phyloP scores from a whole-genome alignment of 1,140 invertebrate species.

The Microplitis demolitor region DNA sequence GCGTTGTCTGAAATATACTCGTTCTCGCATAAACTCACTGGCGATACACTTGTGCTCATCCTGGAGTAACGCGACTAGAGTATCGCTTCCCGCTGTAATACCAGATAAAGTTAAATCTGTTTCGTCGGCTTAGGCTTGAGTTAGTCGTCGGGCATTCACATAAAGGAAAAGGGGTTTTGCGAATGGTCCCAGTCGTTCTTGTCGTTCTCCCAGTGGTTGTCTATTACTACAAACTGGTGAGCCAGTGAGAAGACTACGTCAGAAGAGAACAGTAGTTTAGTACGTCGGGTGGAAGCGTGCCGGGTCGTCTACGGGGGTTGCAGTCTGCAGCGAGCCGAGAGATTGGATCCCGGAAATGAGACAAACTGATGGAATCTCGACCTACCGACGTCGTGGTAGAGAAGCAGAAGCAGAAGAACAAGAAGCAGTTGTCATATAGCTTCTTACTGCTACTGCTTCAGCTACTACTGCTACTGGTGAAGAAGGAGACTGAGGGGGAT shows the following conservation, averaged over 20 bases:
- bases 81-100: slow-evolving; percentile 16
- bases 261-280: slow-evolving; percentile 33
- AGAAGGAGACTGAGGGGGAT: slow-evolving; percentile 24
- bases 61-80: slow-evolving; percentile 16
- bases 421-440: slow-evolving; percentile 3
- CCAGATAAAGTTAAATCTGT: slow-evolving; percentile 41
- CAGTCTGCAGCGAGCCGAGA: slow-evolving; percentile 41
- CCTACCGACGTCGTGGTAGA: slow-evolving; percentile 19
- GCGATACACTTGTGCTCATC: slow-evolving; percentile 51
- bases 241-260: not conserved
- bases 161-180: not conserved
- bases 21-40: slow-evolving; percentile 46
- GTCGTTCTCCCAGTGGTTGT: too few relatives aligned
- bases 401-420: not conserved
- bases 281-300: slow-evolving; percentile 38
- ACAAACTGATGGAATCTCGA: slow-evolving; percentile 53
- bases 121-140: slow-evolving; percentile 26
- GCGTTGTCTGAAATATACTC: not conserved
- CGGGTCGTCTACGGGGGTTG: slow-evolving; percentile 25
- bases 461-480: too few relatives aligned
- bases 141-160: not conserved
- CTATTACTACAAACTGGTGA: too few relatives aligned
- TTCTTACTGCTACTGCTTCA: too few relatives aligned
- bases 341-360: slow-evolving; percentile 60
- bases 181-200: not conserved